Evolutionary conservation across 1,140 invertebrate species (phyloP).

Genomic region (Riptortus pedestris): DNA sequence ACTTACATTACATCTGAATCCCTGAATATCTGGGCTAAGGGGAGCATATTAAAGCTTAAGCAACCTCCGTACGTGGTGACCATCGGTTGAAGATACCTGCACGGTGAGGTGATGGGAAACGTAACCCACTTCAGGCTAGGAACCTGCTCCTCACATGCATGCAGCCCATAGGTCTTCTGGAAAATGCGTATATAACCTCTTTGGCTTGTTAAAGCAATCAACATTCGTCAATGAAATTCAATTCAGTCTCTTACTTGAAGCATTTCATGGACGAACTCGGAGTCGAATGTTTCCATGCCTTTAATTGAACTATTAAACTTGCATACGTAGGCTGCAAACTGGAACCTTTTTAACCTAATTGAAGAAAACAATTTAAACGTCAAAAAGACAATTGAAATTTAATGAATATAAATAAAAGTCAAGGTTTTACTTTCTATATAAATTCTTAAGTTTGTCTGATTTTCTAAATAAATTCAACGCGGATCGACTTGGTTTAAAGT

Average conservation of each 20-base stretch:
- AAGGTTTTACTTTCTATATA: no score
- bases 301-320: background rate
- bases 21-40: slow-evolving; percentile 22
- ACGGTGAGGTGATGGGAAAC: slow-evolving; percentile 3
- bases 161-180: background rate
- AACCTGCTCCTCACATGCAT: background rate
- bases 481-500: no score
- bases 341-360: background rate
- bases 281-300: background rate
- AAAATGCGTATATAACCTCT: no score
- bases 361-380: background rate
- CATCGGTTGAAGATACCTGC: slow-evolving; percentile 28
- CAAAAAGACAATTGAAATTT: no score
- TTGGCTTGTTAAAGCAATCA: no score
- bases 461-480: no score
- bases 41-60: slow-evolving; percentile 30
- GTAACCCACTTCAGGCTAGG: background rate
- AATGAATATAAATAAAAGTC: no score
- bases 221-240: no score
- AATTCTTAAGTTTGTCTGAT: no score
- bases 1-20: no score
- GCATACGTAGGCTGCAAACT: background rate
- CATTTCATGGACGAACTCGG: background rate
- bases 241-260: slow-evolving; percentile 3
- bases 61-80: slow-evolving; percentile 27